Evolutionary conservation across 2,113 vertebrate species (phyloP).

Genomic region (Equus quagga): DNA sequence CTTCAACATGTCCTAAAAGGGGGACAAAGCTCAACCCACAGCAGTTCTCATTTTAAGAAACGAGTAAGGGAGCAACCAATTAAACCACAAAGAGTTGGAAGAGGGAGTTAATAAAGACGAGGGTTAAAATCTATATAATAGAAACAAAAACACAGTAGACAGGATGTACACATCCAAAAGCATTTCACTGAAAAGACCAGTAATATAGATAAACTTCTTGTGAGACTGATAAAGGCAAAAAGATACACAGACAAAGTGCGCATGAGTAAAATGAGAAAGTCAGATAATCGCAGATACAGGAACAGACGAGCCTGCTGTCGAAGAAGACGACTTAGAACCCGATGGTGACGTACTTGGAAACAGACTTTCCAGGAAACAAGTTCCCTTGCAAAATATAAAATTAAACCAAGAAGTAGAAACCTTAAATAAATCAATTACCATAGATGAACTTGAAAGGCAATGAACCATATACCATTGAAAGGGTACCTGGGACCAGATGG

Average conservation of each 20-base stretch:
- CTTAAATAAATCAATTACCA: background rate
- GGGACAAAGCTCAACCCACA: background rate
- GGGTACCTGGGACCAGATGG: background rate
- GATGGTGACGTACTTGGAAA: background rate
- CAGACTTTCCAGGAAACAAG: background rate
- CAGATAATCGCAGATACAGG: background rate
- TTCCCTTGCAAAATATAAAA: background rate
- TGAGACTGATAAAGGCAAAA: background rate
- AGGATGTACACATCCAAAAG: background rate
- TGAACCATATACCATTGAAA: background rate
- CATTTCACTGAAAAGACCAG: background rate
- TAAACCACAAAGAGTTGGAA: background rate
- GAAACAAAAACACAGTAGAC: background rate
- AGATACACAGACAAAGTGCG: background rate
- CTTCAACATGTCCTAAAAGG: background rate
- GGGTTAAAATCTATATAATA: background rate
- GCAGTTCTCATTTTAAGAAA: background rate
- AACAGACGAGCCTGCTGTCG: background rate
- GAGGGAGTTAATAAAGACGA: background rate
- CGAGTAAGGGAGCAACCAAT: background rate
- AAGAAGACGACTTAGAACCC: background rate
- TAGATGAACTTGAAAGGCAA: background rate
- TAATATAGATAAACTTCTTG: background rate
- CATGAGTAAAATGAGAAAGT: background rate
- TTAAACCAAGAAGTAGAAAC: background rate